A percentile compares a stretch with the other conserved stretches of the same genome.
These are phyloP conservation scores for Halyomorpha halys DNA, from an alignment of 1,140 invertebrate genomes.

Conservation along the genomic window DNA sequence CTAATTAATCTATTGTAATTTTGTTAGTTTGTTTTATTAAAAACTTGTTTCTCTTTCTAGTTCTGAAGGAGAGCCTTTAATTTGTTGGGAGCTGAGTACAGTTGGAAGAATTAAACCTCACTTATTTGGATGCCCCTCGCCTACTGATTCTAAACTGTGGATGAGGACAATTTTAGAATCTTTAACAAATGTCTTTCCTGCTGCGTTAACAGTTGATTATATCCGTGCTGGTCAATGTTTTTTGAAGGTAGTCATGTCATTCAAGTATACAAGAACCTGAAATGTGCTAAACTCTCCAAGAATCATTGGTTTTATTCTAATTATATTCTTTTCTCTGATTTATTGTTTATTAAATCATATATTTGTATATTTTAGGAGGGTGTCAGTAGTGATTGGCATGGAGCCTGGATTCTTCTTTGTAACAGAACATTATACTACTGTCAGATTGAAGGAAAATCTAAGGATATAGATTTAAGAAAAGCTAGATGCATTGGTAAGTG, in stretches of 20 bases:
- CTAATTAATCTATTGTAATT: too few relatives aligned
- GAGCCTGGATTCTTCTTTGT: conserved; percentile 64
- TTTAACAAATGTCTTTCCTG: conserved; percentile 47
- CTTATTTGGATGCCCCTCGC: conserved; percentile 44
- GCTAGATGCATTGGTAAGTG: conserved; percentile 62
- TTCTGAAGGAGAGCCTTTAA: conserved; percentile 43
- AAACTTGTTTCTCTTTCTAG: conserved; percentile 33
- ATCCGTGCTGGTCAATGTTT: conserved; percentile 55
- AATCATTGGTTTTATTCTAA: neutral
- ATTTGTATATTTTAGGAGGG: conserved; percentile 41
- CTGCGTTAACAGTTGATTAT: conserved; percentile 47
- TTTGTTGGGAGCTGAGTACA: conserved; percentile 47
- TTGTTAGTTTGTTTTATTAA: conserved; percentile 6
- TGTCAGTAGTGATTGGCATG: conserved; percentile 57
- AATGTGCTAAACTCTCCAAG: too few relatives aligned
- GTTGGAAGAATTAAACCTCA: conserved; percentile 39
- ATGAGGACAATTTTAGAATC: conserved; percentile 55
- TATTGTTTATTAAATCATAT: neutral
- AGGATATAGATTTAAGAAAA: conserved; percentile 65
- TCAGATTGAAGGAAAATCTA: conserved; percentile 40
- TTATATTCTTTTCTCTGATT: neutral
- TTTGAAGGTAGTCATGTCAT: conserved; percentile 56
- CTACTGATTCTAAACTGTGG: conserved; percentile 49
- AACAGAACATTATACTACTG: conserved; percentile 59
- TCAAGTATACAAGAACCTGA: too few relatives aligned